phyloP scores from a whole-genome alignment of 2,797 vertebrate species.

The Borostomias antarcticus region DNA sequence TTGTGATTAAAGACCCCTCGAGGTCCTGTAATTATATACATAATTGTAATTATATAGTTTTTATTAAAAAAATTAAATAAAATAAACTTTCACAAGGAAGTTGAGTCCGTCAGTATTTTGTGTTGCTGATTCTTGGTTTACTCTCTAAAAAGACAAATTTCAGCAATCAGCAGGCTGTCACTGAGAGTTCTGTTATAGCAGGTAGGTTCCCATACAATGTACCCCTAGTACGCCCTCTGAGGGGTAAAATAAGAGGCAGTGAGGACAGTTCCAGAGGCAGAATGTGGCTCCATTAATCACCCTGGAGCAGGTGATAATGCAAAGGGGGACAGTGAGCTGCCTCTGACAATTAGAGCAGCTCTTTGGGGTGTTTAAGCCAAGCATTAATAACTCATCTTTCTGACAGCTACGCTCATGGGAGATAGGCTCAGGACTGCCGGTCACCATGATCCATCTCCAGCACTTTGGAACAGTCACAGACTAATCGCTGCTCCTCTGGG shows the following conservation, averaged over 20 bases:
- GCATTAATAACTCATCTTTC: slow-evolving; percentile 30
- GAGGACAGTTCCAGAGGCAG: slow-evolving; percentile 1
- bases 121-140: neutral
- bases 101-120: neutral
- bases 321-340: slow-evolving; percentile 10
- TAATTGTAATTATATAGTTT: too few species aligned
- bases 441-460: slow-evolving; percentile 37
- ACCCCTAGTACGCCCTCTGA: neutral
- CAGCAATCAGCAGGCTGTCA: neutral
- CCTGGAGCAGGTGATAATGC: slow-evolving; percentile 12
- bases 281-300: slow-evolving; percentile 28
- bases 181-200: neutral
- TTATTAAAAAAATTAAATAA: neutral
- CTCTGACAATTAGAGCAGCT: slow-evolving; percentile 11
- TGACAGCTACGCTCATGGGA: slow-evolving; percentile 20
- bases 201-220: neutral
- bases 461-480: slow-evolving; percentile 50
- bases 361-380: slow-evolving; percentile 8
- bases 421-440: slow-evolving; percentile 9
- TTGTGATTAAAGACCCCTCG: too few species aligned
- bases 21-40: too few species aligned
- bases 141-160: neutral
- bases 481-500: slow-evolving; percentile 40
- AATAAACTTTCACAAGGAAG: neutral
- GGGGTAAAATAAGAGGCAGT: slow-evolving; percentile 5